Evolutionary conservation across 1,140 invertebrate species (phyloP).

Genomic region (Nomia melanderi): DNA sequence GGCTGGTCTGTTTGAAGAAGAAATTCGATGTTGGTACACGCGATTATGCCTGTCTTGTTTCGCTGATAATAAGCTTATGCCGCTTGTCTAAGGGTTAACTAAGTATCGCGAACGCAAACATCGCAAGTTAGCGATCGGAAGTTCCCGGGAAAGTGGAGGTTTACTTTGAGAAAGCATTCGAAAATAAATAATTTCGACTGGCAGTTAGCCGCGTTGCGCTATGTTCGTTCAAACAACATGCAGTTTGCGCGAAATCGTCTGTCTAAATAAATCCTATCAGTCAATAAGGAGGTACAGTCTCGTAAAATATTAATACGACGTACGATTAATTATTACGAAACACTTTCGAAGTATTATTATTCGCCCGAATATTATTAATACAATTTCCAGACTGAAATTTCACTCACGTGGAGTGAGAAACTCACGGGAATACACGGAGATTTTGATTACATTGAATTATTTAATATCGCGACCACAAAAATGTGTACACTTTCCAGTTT

Average conservation of each 20-base stretch:
- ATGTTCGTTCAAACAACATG: background rate
- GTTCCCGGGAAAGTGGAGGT: background rate
- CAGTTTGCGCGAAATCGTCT: background rate
- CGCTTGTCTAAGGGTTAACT: conserved; percentile 36
- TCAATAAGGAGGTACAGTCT: too few relatives aligned
- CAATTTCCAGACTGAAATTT: too few relatives aligned
- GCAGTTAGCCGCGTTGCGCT: background rate
- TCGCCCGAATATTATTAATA: too few relatives aligned
- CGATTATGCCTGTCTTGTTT: conserved; percentile 35
- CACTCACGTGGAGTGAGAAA: too few relatives aligned
- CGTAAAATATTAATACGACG: too few relatives aligned
- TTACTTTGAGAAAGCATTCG: background rate
- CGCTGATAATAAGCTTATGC: conserved; percentile 40
- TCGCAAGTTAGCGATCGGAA: conserved; percentile 9
- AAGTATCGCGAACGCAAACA: conserved; percentile 42
- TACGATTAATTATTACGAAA: too few relatives aligned
- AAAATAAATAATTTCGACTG: background rate
- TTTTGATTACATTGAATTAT: too few relatives aligned
- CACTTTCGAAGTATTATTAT: too few relatives aligned
- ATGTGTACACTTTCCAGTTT: too few relatives aligned
- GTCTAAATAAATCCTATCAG: too few relatives aligned
- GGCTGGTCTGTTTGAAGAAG: background rate
- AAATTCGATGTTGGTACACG: conserved; percentile 18
- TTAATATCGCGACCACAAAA: too few relatives aligned
- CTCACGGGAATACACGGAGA: too few relatives aligned